A percentile compares a stretch with the other conserved stretches of the same genome.
These are phyloP conservation scores for Thryonomys swinderianus DNA, from an alignment of 2,113 vertebrate genomes.

Conservation along the genomic window DNA sequence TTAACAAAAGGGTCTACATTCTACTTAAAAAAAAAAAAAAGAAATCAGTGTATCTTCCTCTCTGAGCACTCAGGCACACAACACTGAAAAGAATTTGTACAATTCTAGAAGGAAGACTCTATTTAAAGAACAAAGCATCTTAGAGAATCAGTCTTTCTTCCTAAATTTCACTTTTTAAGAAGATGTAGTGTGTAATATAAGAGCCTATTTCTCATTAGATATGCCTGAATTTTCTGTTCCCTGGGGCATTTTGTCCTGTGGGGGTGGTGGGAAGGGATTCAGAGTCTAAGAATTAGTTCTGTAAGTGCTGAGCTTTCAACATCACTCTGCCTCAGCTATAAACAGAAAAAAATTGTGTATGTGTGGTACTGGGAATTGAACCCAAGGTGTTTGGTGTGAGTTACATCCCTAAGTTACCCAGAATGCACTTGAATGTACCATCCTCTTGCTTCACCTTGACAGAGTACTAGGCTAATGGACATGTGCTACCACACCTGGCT, in stretches of 20 bases:
- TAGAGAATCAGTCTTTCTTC: neutral
- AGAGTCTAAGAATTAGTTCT: neutral
- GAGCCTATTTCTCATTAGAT: neutral
- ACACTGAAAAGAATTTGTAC: accelerated
- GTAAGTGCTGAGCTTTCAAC: neutral
- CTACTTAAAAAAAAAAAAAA: neutral
- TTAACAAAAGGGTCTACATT: neutral
- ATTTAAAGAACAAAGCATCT: neutral
- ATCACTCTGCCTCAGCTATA: neutral
- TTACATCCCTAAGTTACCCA: neutral
- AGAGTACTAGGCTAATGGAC: neutral
- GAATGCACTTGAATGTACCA: neutral
- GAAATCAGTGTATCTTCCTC: neutral
- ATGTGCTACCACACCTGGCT: neutral
- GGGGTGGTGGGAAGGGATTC: accelerated
- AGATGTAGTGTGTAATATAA: neutral
- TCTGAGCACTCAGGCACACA: neutral
- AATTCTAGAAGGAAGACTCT: neutral
- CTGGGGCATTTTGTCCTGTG: neutral
- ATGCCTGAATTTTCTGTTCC: too few relatives aligned
- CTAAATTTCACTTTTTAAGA: neutral
- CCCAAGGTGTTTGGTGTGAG: neutral
- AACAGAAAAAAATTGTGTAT: neutral
- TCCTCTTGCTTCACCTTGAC: neutral
- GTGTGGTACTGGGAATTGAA: neutral